phyloP scores from a whole-genome alignment of 2,797 vertebrate genomes.

The Acanthopagrus latus region DNA sequence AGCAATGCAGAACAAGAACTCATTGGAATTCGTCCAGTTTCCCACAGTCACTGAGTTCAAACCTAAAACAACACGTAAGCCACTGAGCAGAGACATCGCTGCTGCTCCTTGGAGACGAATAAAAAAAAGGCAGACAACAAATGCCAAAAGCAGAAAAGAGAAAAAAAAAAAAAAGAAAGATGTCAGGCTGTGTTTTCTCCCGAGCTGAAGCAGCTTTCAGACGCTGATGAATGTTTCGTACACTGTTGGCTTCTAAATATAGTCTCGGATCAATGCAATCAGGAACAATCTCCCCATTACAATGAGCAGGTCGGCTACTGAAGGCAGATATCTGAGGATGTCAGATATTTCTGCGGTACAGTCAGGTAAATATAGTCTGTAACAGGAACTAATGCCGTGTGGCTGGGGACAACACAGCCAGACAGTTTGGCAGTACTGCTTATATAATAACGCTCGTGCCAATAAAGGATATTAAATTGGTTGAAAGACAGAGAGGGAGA shows the following conservation, averaged over 20 bases:
- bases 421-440: constrained; percentile 43
- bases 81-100: constrained; percentile 38
- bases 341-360: constrained; percentile 58
- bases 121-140: constrained; percentile 28
- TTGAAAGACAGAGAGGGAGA: constrained; percentile 11
- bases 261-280: constrained; percentile 77
- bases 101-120: constrained; percentile 47
- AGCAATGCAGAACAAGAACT: constrained; percentile 26
- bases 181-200: constrained; percentile 40
- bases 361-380: constrained; percentile 69
- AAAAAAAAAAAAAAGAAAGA: not conserved
- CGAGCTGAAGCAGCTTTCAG: constrained; percentile 43
- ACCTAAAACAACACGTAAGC: constrained; percentile 32
- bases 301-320: constrained; percentile 46
- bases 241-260: constrained; percentile 71
- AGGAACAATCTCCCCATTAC: constrained; percentile 66
- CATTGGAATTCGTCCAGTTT: constrained; percentile 43
- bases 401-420: constrained; percentile 39
- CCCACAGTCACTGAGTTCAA: constrained; percentile 59
- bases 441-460: constrained; percentile 35
- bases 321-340: constrained; percentile 60
- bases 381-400: constrained; percentile 42
- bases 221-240: constrained; percentile 68
- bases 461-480: constrained; percentile 52
- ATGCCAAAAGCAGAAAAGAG: constrained; percentile 30